Base-by-base conservation (phyloP, 2,888 invertebrate genomes). In the Agriotes lineatus region DNA sequence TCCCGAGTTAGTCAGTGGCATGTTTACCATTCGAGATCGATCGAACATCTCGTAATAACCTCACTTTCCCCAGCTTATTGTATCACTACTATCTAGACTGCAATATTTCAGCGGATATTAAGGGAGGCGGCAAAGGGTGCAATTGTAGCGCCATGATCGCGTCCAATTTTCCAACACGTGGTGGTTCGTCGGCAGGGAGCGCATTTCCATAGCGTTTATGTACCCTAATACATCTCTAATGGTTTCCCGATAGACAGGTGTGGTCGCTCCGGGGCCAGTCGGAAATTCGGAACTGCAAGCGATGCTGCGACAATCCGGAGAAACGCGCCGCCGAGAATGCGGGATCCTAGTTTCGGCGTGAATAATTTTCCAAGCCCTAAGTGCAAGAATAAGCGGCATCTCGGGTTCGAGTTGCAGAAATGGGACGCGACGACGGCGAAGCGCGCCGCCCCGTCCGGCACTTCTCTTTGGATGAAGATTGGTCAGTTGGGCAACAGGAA, bases 191-290 rank as follows among this genome's bases (percentile, higher is more conserved):
- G 60, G 30, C 39, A 69, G 65, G 66, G 57, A 64, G 65, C 69
- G 63, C 61, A 71, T 71, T 70, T 72, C 62, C 64, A 67, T 70
- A 59, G 72, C 75, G 71, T 74, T 76, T 75, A 75, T 75, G 75
- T 72, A 71, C 66, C 73, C 73, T 74, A 77, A 76, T 77, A 74
- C 74, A 74, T 76, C 74, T 75, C 74, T 77, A 77, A 77, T 77
- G 77, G 76, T 76, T 76, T 77, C 74, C 76, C 75, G 72, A 77
- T 76, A 75, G 76, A 76, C 76, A 75, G 75, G 75, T 75, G 75
- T 67, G 72, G 68, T 67, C 65, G 61, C 56, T 56, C 25, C 35
- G 62, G 54, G 69, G 63, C 57, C 59, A 59, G 69, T 56, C 60
- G 56, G 64, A 69, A 66, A 63, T 64, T 64, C 64, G 64, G 59